Conservation (phyloP, 1,140 invertebrate species). For the Sinella curviseta region DNA sequence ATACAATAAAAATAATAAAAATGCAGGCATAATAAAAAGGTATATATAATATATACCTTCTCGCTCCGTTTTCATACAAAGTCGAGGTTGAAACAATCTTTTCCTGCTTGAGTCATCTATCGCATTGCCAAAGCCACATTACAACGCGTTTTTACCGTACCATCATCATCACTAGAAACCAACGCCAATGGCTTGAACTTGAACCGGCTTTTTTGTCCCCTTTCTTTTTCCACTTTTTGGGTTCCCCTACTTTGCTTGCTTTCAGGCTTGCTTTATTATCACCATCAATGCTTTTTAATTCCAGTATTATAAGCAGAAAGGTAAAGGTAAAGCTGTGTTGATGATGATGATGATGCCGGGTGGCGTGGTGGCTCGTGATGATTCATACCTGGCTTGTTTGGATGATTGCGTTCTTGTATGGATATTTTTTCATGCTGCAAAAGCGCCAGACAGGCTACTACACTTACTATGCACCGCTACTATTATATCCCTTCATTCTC, state of each 20-base stretch:
- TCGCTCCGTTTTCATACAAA: background rate
- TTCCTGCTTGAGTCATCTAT: background rate
- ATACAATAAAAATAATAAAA: background rate
- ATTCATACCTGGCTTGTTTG: background rate
- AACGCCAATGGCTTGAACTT: background rate
- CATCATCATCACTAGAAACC: background rate
- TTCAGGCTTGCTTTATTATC: background rate
- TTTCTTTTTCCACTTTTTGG: background rate
- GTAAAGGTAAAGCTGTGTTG: too few relatives aligned
- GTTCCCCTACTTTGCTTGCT: background rate
- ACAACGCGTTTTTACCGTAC: background rate
- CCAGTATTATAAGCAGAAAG: too few relatives aligned
- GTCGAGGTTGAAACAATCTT: background rate
- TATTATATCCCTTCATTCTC: background rate
- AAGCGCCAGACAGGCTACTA: background rate
- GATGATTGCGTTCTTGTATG: background rate
- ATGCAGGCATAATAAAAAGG: too few relatives aligned
- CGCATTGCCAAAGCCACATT: slow-evolving; percentile 17
- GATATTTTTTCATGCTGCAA: too few relatives aligned
- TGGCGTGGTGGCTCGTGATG: background rate
- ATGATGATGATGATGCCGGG: background rate
- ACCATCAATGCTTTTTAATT: background rate
- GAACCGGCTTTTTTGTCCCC: background rate
- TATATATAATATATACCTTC: too few relatives aligned
- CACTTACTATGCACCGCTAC: too few relatives aligned